phyloP scores from a whole-genome alignment of 2,888 invertebrate species.

The Rhabditoides inermis region DNA sequence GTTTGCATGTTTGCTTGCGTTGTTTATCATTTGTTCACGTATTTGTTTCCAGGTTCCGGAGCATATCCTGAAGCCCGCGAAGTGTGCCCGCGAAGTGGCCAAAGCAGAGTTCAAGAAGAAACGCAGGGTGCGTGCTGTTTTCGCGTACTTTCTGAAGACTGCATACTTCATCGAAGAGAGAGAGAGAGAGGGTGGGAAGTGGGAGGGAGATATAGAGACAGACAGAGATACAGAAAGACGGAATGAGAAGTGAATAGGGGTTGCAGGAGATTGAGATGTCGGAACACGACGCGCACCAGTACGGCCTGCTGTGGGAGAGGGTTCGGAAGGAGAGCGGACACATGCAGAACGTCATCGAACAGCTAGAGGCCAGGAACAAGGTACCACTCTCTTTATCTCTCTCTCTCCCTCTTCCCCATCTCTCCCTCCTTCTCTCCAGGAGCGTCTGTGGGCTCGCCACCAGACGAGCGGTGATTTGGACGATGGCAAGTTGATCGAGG shows the following conservation, averaged over 20 bases:
- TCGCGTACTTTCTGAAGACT: background rate
- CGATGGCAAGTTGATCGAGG: slow-evolving; percentile 83
- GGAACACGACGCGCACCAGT: slow-evolving; percentile 78
- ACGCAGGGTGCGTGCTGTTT: slow-evolving; percentile 24
- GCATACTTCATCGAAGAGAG: too few relatives aligned
- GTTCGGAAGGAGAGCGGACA: slow-evolving; percentile 69
- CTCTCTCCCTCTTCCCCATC: too few relatives aligned
- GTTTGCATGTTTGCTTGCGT: too few relatives aligned
- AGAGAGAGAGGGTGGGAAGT: too few relatives aligned
- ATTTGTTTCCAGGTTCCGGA: slow-evolving; percentile 85
- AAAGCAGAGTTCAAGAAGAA: slow-evolving; percentile 59
- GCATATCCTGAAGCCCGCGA: slow-evolving; percentile 65
- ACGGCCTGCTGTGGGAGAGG: slow-evolving; percentile 71
- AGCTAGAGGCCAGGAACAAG: slow-evolving; percentile 62
- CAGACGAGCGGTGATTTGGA: slow-evolving; percentile 91
- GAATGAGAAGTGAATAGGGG: too few relatives aligned
- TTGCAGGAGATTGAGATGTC: slow-evolving; percentile 88
- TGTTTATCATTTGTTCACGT: too few relatives aligned
- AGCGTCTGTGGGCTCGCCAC: slow-evolving; percentile 79
- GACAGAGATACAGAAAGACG: too few relatives aligned
- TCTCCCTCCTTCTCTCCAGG: too few relatives aligned
- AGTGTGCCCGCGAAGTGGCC: slow-evolving; percentile 90
- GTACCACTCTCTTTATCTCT: background rate
- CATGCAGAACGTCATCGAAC: slow-evolving; percentile 72
- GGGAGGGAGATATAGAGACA: too few relatives aligned